A percentile compares a stretch with the other conserved stretches of the same genome.
phyloP scores from a whole-genome alignment of 2,797 vertebrate species.

The Sebastolobus alascanus region DNA sequence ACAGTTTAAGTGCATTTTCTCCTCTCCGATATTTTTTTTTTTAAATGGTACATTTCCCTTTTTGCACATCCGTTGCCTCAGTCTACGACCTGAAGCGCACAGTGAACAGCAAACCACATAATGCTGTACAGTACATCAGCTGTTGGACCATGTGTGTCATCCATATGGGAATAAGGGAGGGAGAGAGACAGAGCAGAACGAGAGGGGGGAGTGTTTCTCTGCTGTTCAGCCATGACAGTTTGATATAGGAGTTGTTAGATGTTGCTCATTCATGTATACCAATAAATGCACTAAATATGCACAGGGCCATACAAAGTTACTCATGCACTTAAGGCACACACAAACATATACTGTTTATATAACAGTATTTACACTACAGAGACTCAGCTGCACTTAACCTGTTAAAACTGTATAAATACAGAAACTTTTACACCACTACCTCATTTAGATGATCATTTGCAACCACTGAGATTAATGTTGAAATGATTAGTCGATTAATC shows the following conservation, averaged over 20 bases:
- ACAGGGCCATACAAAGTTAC: conserved; percentile 21
- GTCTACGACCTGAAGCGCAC: conserved; percentile 23
- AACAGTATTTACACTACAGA: not conserved
- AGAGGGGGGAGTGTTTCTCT: conserved; percentile 3
- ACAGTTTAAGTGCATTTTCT: conserved; percentile 43
- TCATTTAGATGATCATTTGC: not conserved
- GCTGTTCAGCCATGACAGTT: conserved; percentile 27
- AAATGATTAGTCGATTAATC: not conserved
- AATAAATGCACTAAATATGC: conserved; percentile 31
- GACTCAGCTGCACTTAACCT: not conserved
- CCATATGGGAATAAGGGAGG: conserved; percentile 37
- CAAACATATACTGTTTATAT: not conserved
- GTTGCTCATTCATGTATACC: conserved; percentile 33
- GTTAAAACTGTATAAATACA: not conserved
- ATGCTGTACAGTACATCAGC: conserved; percentile 50
- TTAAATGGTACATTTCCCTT: conserved; percentile 22
- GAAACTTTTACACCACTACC: not conserved
- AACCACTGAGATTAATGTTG: not conserved
- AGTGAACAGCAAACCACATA: conserved; percentile 42
- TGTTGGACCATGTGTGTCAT: conserved; percentile 47
- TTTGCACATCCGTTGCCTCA: conserved; percentile 27
- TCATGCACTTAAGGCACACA: conserved; percentile 6
- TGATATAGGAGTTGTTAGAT: conserved; percentile 29
- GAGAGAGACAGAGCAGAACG: conserved; percentile 1
- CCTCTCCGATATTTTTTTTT: not conserved